Conservation (phyloP, 2,888 invertebrate species). For the Rhamphomyia laevipes region DNA sequence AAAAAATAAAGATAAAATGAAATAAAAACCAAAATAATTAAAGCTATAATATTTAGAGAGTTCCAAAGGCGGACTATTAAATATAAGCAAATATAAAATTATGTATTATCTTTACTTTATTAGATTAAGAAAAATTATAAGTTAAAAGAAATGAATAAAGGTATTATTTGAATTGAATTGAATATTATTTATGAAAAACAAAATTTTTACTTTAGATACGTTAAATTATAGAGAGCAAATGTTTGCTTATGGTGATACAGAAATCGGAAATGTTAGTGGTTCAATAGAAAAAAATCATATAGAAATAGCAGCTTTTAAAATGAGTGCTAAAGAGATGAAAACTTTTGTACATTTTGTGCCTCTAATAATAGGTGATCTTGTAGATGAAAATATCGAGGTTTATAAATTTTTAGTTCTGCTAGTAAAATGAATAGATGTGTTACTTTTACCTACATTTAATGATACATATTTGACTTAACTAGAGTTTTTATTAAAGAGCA, state of each 20-base stretch:
- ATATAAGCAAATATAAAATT: too few species aligned
- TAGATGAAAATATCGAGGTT: conserved; percentile 4
- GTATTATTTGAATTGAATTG: too few species aligned
- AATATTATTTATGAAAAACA: too few species aligned
- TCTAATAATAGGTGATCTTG: conserved; percentile 11
- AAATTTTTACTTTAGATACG: not conserved
- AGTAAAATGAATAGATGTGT: conserved; percentile 10
- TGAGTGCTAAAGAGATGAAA: conserved; percentile 11
- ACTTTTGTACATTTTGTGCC: conserved; percentile 9
- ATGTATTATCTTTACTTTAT: too few species aligned
- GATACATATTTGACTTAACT: conserved; percentile 6
- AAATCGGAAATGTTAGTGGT: conserved; percentile 1
- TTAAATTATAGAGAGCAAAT: conserved; percentile 1
- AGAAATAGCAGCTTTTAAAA: conserved; percentile 9
- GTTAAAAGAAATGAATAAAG: too few species aligned
- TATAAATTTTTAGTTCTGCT: conserved; percentile 4
- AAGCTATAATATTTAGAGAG: too few species aligned
- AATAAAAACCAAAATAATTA: too few species aligned
- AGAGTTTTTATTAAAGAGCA: conserved; percentile 8
- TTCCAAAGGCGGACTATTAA: too few species aligned
- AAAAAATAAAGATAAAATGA: too few species aligned
- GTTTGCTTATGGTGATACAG: conserved; percentile 1
- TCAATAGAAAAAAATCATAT: conserved; percentile 10
- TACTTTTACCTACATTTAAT: conserved; percentile 9
- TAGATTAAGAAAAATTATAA: too few species aligned